Evolutionary conservation across 2,888 invertebrate genomes (phyloP), one percentile per base, ranked within the genome.

Genomic region (Trissolcus japonicus): DNA sequence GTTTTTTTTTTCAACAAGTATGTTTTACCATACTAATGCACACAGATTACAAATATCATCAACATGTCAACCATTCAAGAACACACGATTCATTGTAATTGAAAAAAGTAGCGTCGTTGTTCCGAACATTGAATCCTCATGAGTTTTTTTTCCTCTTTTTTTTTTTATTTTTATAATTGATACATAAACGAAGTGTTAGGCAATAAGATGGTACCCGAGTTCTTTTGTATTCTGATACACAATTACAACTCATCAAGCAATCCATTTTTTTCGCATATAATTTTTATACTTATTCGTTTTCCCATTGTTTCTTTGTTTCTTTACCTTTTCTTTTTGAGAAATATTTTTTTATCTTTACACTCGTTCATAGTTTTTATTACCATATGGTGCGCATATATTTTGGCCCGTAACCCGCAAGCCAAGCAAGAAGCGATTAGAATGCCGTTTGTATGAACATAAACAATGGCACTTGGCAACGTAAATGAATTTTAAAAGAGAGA

Each of bases 401-500:
- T 76, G 77, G 77, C 73, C 73, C 72, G 72, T 73, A 77, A 77
- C 73, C 77, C 77, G 77, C 77, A 73, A 73, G 60, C 73, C 65
- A 78, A 68, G 73, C 73, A 11, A 66, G 72, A 78, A 78, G 74
- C 74, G 71, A 51, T 74, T 78, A 67, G 19, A 19, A 71, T 71
- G 78, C 74, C 74, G 71, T 35, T 67, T 53, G 16, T n/a, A 59
- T 63, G 62, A 65, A 68, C 50, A 55, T 77, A 54, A 67, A 68
- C 55, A 63, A 77, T 77, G 77, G 68, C 77, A 77, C 76, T 76
- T 67, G 60, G 76, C 71, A 51, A 72, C 63, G 56, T 63, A 59
- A 77, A 68, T 21, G 25, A 72, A 72, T 67, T 63, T 62, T 0
- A 67, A 71, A 66, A 67, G 62, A 60, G 51, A 67, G 53, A 62